A percentile compares a stretch with the other conserved stretches of the same genome.
Conservation (phyloP, 2,888 invertebrate genomes). For the Drosophila meridionalis region DNA sequence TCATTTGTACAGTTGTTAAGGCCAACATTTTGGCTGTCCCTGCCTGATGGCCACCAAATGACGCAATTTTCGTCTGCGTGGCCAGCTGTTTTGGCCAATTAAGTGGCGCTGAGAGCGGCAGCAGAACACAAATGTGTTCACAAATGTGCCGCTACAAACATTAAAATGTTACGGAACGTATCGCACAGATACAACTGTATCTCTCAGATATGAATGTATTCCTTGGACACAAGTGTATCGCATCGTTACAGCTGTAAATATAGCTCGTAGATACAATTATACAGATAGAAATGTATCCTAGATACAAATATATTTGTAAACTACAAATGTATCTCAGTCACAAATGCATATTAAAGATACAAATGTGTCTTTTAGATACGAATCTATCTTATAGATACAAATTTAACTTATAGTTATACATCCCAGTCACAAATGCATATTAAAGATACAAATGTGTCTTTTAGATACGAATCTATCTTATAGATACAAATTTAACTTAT, state of each 20-base stretch:
- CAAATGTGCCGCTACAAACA: slow-evolving; percentile 26
- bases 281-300: slow-evolving; percentile 16
- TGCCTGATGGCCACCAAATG: slow-evolving; percentile 36
- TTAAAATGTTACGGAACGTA: slow-evolving; percentile 34
- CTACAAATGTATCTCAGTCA: neutral
- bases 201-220: slow-evolving; percentile 5
- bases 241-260: neutral
- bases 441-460: slow-evolving; percentile 6
- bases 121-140: slow-evolving; percentile 4
- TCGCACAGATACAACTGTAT: slow-evolving; percentile 6
- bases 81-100: slow-evolving; percentile 39
- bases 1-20: slow-evolving; percentile 8
- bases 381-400: neutral
- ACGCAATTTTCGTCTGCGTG: slow-evolving; percentile 48
- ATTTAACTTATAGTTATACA: neutral
- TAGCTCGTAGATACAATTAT: neutral
- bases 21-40: neutral
- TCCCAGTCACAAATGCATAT: neutral
- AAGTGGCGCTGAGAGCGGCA: neutral
- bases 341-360: slow-evolving; percentile 1
- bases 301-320: neutral
- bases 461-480: neutral
- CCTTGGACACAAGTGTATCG: neutral
- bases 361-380: neutral
- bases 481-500: neutral